Percentiles rank a stretch among this genome's conserved stretches.
Evolutionary conservation across 2,113 vertebrate species (phyloP).

Genomic region (Solenodon paradoxus): DNA sequence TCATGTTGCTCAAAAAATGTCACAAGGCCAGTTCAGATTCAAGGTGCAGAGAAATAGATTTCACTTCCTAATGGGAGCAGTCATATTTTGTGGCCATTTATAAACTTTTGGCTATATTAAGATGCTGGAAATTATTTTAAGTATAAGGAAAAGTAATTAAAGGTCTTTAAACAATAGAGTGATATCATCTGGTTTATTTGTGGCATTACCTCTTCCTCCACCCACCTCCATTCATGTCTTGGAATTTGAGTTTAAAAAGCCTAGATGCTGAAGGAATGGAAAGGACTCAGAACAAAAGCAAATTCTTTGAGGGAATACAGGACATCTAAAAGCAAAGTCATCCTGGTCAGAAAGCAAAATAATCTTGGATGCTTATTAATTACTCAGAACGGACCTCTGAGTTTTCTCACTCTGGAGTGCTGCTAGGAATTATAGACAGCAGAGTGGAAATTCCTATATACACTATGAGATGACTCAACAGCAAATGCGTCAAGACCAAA

Average conservation of each 20-base stretch:
- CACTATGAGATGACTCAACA: not conserved
- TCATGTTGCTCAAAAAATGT: not conserved
- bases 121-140: not conserved
- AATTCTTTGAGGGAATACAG: not conserved
- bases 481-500: not conserved
- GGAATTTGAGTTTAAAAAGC: not conserved
- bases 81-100: not conserved
- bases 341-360: not conserved
- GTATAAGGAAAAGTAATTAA: not conserved
- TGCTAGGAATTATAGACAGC: not conserved
- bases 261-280: not conserved
- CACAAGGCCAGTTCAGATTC: not conserved
- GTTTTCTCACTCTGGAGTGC: not conserved
- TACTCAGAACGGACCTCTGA: not conserved
- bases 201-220: not conserved
- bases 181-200: not conserved
- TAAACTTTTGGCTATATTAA: not conserved
- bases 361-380: not conserved
- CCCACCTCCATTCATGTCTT: not conserved
- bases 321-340: not conserved
- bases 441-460: not conserved
- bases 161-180: not conserved
- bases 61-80: not conserved
- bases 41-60: not conserved
- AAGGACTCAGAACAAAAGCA: not conserved